These are phyloP conservation scores for Bubo blakistoni DNA, from an alignment of 2,113 vertebrate genomes.

Conservation along the genomic window DNA sequence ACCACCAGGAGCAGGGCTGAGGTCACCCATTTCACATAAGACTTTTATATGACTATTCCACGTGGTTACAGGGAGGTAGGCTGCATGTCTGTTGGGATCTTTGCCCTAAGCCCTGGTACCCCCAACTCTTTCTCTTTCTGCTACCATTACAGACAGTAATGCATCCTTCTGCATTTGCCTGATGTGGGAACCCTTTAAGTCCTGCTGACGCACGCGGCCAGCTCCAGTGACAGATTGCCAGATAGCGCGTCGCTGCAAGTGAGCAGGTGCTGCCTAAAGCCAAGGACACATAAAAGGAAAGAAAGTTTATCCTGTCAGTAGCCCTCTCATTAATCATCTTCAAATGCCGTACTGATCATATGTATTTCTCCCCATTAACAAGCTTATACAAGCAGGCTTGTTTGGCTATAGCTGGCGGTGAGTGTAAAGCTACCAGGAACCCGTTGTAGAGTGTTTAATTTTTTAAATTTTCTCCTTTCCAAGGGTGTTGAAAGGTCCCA, in stretches of 20 bases:
- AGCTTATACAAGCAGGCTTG: constrained; percentile 68
- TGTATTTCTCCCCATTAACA: constrained; percentile 68
- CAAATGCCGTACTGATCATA: constrained; percentile 65
- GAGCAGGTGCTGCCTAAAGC: constrained; percentile 68
- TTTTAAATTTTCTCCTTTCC: constrained; percentile 66
- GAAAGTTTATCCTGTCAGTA: constrained; percentile 61
- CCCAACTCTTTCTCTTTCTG: neutral
- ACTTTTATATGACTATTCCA: neutral
- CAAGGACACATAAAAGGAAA: constrained; percentile 61
- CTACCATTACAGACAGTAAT: neutral
- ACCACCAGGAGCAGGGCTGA: neutral
- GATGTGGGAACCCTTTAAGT: neutral
- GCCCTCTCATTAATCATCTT: constrained; percentile 77
- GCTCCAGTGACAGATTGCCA: constrained; percentile 61
- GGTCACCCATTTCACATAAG: accelerated
- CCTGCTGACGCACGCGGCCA: neutral
- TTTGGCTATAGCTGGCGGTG: constrained; percentile 30
- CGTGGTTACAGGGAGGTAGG: neutral
- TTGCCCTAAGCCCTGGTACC: neutral
- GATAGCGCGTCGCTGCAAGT: constrained; percentile 41
- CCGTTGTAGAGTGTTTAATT: constrained; percentile 52
- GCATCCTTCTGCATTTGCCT: neutral
- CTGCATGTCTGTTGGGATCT: neutral
- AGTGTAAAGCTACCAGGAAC: constrained; percentile 39
- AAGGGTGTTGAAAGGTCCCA: constrained; percentile 66